A percentile compares a stretch with the other conserved stretches of the same genome.
phyloP scores from a whole-genome alignment of 2,797 vertebrate genomes.

The Pempheris klunzingeri region DNA sequence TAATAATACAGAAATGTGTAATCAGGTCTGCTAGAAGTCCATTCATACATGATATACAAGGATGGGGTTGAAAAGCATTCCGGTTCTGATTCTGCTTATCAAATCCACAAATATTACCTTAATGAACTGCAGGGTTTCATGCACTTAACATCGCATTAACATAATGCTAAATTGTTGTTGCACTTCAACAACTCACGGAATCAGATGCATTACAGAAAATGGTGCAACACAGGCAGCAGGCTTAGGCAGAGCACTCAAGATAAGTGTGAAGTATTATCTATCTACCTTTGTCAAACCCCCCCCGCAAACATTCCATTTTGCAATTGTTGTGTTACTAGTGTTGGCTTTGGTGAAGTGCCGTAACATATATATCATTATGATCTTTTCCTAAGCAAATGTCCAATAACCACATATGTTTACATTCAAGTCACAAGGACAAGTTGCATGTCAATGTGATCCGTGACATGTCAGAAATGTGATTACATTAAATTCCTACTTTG shows the following conservation, averaged over 20 bases:
- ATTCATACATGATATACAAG: background rate
- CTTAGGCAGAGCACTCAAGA: too few species aligned
- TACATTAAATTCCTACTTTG: background rate
- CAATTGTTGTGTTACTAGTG: too few species aligned
- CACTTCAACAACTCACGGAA: background rate
- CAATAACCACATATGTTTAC: background rate
- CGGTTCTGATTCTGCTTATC: background rate
- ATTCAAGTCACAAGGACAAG: background rate
- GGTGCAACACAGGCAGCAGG: too few species aligned
- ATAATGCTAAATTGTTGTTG: background rate
- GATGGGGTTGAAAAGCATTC: background rate
- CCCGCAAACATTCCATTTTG: too few species aligned
- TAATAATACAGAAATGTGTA: background rate
- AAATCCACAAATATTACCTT: background rate
- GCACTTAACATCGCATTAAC: background rate
- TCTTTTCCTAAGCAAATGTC: background rate
- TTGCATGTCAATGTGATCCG: background rate
- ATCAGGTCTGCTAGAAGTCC: background rate
- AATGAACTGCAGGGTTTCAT: background rate
- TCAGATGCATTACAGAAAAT: too few species aligned
- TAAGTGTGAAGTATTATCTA: too few species aligned
- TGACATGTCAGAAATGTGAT: background rate
- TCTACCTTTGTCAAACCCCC: too few species aligned
- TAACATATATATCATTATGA: background rate
- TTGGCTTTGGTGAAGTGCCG: too few species aligned